Conservation (phyloP, 1,140 invertebrate genomes). For the Caerostris extrusa region DNA sequence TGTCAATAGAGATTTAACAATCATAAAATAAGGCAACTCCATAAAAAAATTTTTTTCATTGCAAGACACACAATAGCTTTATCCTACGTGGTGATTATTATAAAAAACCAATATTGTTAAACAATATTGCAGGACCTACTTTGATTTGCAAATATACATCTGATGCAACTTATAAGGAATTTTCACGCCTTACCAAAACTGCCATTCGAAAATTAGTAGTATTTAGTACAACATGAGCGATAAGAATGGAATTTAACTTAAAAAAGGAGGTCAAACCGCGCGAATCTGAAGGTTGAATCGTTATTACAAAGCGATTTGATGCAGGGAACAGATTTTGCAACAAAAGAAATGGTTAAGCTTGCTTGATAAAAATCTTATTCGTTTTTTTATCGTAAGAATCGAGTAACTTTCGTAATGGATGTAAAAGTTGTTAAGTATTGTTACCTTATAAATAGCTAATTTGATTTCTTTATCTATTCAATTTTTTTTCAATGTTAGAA, state of each 20-base stretch:
- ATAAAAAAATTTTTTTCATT: too few relatives aligned
- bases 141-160: neutral
- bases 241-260: neutral
- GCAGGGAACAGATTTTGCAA: neutral
- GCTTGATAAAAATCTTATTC: neutral
- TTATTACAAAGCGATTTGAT: constrained; percentile 22
- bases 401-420: neutral
- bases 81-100: too few relatives aligned
- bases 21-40: too few relatives aligned
- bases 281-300: neutral
- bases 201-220: neutral
- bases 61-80: too few relatives aligned
- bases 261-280: neutral
- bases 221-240: neutral
- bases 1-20: too few relatives aligned
- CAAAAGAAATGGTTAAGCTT: constrained; percentile 3
- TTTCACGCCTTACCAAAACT: neutral
- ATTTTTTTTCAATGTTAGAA: too few relatives aligned
- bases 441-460: neutral
- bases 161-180: neutral
- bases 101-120: neutral
- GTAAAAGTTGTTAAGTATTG: neutral
- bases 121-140: neutral
- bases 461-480: neutral
- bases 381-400: neutral